A percentile compares a stretch with the other conserved stretches of the same genome.
Conservation (phyloP, 2,113 vertebrate genomes). For the Chaetops frenatus region DNA sequence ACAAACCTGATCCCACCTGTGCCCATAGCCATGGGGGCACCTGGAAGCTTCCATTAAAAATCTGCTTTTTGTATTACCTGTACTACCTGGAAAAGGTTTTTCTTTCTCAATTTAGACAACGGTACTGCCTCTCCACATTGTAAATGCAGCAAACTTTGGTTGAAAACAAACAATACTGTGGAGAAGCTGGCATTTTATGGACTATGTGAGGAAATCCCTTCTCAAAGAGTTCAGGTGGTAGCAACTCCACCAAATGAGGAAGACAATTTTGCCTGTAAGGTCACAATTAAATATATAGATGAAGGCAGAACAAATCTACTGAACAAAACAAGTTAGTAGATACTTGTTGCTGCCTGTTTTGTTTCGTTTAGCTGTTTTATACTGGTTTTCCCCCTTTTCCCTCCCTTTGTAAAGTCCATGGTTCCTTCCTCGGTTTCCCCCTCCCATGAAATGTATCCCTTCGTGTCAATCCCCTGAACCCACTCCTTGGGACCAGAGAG, state of each 20-base stretch:
- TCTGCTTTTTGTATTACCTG: not conserved
- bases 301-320: constrained; percentile 71
- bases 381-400: too few relatives aligned
- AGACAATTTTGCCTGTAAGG: constrained; percentile 10
- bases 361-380: too few relatives aligned
- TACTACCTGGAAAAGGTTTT: not conserved
- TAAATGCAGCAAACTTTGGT: constrained; percentile 64
- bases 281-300: constrained; percentile 75
- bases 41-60: not conserved
- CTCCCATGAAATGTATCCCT: too few relatives aligned
- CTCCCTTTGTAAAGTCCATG: too few relatives aligned
- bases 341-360: too few relatives aligned
- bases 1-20: not conserved
- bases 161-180: constrained; percentile 44
- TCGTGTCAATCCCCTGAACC: too few relatives aligned
- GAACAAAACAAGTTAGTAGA: not conserved
- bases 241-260: constrained; percentile 46
- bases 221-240: constrained; percentile 76
- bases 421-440: too few relatives aligned
- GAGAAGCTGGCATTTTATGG: constrained; percentile 53
- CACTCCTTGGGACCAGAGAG: too few relatives aligned
- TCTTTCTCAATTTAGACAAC: not conserved
- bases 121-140: constrained; percentile 64
- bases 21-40: not conserved
- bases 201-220: constrained; percentile 35